Base-by-base conservation (phyloP, 2,113 vertebrate species). In the Cariama cristata region DNA sequence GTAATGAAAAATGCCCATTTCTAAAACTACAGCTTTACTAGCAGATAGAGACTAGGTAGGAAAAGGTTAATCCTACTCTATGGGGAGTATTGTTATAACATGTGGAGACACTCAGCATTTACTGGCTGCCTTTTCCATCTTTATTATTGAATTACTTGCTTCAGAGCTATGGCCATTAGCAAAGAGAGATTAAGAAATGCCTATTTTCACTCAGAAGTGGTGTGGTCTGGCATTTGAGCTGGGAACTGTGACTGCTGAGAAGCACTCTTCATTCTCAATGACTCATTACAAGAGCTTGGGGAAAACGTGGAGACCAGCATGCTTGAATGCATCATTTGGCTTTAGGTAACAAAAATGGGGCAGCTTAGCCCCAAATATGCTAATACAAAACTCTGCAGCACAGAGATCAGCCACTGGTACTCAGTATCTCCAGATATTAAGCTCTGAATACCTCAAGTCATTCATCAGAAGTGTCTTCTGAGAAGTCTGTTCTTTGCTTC, bases 141-240 rank as follows among this genome's bases (percentile, higher is more conserved):
- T 53, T 59, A 84, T 87, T 93, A 93, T 76, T 82, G 40, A 79
- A 87, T 93, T 94, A 82, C 47, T 66, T 79, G 33, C 58, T 87
- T 80, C 72, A 90, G 90, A 96, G 40, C 77, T 55, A 55, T 26
- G 21, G 50, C 55, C 85, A 86, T 88, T 83, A 95, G 79, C 94
- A 93, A 69, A 56, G n/a, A 63, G 63, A 88, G 59, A 88, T 83
- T 62, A 90, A 95, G 85, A 94, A 94, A 84, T 84, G 59, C 47
- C 47, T 80, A 38, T 67, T 80, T 67, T 79, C 55, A 66, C 75
- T 95, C 75, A 63, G 24, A 94, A 95, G 68, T 55, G 40, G 16
- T 66, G 79, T 83, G 88, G 79, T 96, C 85, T 95, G 96, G 67
- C 79, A 88, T 67, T 33, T 63, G 62, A 8, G 0, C 72, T 52